Base-by-base conservation (phyloP, 1,140 invertebrate genomes). In the Brachionus koreanus region DNA sequence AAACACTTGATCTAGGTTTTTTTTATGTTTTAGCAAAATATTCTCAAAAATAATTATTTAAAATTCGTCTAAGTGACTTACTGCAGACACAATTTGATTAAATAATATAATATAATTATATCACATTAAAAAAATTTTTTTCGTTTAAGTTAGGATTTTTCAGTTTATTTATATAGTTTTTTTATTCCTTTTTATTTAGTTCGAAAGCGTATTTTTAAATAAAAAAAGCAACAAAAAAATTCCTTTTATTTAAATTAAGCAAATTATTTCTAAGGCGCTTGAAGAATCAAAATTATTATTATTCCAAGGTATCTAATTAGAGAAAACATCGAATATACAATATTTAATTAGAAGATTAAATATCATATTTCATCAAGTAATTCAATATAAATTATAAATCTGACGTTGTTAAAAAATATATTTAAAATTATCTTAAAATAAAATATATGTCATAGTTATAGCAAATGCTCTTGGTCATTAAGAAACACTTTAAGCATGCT, bases 391-490 rank as follows among this genome's bases (percentile, higher is more conserved):
- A 29, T 29, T 29, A 29, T 29, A 19, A n/a, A 57, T 57, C 49
- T 57, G 49, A 25, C 19, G 13, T 49, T 23, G 49, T 19, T 57
- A 9, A 19, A 25, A n/a, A 29, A 2, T 19, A 57, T 9, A 7
- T 6, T 7, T 57, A 23, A 19, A 23, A 19, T 3, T 57, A 57
- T 57, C n/a, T 57, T 23, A 57, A 57, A 57, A 57, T 57, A 57
- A 57, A 57, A 10, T 25, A 19, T 16, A 57, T 57, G 49, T 57
- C 49, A 19, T 57, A 9, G 19, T 57, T 57, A 52, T 52, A 19
- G 19, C 49, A 57, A 57, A 57, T 57, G 49, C 49, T 57, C 49
- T 57, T 57, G 49, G 49, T 57, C 49, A 57, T 57, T 57, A 57
- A 57, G 16, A 57, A 57, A 57, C 6, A 57, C 49, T 57, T 57